phyloP scores from a whole-genome alignment of 2,888 invertebrate genomes.

The Athetis lepigone region DNA sequence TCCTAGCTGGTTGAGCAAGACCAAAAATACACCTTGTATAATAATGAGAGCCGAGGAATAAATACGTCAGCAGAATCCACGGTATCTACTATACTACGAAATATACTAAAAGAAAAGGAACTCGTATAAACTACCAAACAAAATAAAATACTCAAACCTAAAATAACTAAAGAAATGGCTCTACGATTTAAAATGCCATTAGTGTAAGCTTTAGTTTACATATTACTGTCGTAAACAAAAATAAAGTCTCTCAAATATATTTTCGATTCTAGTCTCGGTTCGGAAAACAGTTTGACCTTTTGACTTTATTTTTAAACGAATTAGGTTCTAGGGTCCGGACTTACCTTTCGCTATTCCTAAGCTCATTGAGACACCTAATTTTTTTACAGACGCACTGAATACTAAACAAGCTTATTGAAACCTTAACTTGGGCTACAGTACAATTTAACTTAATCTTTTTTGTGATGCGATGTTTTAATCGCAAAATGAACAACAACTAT shows the following conservation, averaged over 20 bases:
- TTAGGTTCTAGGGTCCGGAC: neutral
- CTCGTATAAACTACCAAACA: no score
- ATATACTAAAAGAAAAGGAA: no score
- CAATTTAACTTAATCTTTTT: neutral
- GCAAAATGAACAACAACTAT: no score
- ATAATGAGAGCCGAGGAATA: no score
- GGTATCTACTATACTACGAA: no score
- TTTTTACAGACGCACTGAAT: conserved; percentile 30
- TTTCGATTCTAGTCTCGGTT: conserved; percentile 2
- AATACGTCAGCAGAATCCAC: no score
- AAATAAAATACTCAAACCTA: no score
- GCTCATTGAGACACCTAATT: neutral
- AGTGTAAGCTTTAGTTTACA: conserved; percentile 13
- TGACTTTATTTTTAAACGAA: conserved; percentile 17
- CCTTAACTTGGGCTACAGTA: neutral
- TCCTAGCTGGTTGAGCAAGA: no score
- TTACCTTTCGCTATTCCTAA: conserved; percentile 18
- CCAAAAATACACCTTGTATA: no score
- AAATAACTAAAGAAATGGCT: conserved; percentile 19
- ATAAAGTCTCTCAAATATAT: no score
- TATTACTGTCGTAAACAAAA: no score
- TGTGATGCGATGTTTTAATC: no score
- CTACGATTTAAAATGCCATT: conserved; percentile 27
- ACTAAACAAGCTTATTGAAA: conserved; percentile 20
- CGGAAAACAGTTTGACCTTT: conserved; percentile 28